Evolutionary conservation across 2,888 invertebrate genomes (phyloP), one percentile per base, ranked within the genome.

Genomic region (Erebia ligea): DNA sequence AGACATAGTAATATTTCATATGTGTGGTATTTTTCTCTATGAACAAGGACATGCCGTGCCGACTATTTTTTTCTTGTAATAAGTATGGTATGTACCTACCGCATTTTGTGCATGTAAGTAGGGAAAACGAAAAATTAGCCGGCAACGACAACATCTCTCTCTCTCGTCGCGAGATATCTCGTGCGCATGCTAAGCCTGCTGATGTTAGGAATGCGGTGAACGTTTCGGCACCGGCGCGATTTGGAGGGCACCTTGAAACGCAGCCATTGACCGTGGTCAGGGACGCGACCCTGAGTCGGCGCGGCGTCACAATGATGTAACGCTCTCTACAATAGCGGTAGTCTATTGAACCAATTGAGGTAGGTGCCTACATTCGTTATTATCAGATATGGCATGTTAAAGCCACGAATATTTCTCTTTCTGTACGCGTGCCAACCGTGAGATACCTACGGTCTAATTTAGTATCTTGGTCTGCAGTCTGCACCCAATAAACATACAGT

Each of bases 181-280:
- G 34, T 58, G 9, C n/a, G 40, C 9, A 9, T 13, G 2, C 25
- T 5, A 34, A n/a, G 10, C 34, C 34, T 11, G 13, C 63, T 52
- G 64, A 40, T 67, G 59, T 54, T 58, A 52, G 65, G 72, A 72
- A 72, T 72, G 73, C 70, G 50, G 69, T 59, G 70, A 75, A 61
- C 61, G 73, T 72, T 67, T 70, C 64, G 73, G 72, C 74, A 69
- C 64, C 64, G 73, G 72, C 74, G 71, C 64, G 56, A 48, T 74
- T 74, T 72, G 74, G 75, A 76, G 91, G 91, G 89, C 91, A 92
- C 92, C 92, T 92, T 92, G 86, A 91, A 86, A 80, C 81, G 83
- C 83, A 81, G 90, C 83, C 92, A 87, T 92, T 92, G 92, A 90
- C 92, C 91, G 90, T 91, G 92, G 92, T 92, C 92, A 92, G 88